These are phyloP conservation scores for Rhadinocentrus ornatus DNA, from an alignment of 2,797 vertebrate species.

Conservation along the genomic window DNA sequence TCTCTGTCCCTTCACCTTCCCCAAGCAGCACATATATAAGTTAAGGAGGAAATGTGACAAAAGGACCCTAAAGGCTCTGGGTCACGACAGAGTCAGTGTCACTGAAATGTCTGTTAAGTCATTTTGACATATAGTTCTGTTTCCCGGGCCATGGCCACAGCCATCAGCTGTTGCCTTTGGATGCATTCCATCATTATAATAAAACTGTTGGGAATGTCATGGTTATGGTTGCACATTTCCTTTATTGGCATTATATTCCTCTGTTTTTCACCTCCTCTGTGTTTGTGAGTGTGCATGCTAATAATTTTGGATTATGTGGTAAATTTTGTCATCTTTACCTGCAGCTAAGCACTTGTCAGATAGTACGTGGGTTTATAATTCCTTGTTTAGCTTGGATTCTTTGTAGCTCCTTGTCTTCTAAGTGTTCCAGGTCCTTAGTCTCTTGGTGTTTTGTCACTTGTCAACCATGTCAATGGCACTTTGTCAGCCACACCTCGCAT, in stretches of 20 bases:
- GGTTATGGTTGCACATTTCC: neutral
- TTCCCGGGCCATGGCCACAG: neutral
- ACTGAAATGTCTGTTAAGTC: neutral
- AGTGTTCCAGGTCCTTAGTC: neutral
- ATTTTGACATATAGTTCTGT: neutral
- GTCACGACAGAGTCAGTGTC: neutral
- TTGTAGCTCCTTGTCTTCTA: neutral
- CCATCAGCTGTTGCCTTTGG: neutral
- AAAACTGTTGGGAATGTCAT: neutral
- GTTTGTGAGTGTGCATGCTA: neutral
- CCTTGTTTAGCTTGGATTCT: neutral
- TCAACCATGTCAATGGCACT: constrained; percentile 6
- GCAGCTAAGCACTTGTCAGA: neutral
- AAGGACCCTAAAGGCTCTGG: neutral
- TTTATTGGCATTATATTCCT: neutral
- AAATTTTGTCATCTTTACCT: neutral
- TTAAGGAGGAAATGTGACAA: neutral
- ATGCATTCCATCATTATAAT: neutral
- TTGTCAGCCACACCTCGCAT: neutral
- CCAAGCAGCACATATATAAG: neutral
- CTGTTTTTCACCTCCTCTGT: neutral
- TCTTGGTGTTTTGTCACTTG: constrained; percentile 2
- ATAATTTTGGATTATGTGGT: neutral
- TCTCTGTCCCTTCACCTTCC: neutral
- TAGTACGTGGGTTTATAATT: neutral